Base-by-base conservation (phyloP, 2,888 invertebrate genomes). In the Eustalomyia histrio region DNA sequence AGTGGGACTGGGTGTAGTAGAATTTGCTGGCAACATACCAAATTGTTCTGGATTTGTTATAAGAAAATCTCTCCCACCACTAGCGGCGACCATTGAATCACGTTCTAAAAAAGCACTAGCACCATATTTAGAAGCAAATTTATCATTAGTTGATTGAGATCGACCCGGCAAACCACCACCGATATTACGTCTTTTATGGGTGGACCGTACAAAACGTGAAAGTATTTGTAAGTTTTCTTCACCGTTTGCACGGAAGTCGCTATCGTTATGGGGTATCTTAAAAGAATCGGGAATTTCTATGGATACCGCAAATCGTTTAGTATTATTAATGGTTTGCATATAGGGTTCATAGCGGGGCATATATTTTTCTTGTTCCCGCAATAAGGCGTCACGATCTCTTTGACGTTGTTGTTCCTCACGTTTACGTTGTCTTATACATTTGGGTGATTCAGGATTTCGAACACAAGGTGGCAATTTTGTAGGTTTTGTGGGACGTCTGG, bases 231-330 rank as follows among this genome's bases (percentile, higher is more conserved):
- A 83, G 12, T 84, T 75, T 52, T 81, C 79, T 14, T 83, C 84
- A 9, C 80, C 83, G 1, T 76, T 82, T 2, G 65, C 16, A 69
- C 76, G 35, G 79, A 43, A 18, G 5, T 79, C 64, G 1, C 73
- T 80, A n/a, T 85, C 83, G 47, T 86, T 86, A 18, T 84, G 79
- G 4, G 86, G 85, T 4, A 82, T 80, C 68, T 88, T 90, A 29
- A 89, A 87, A 1, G 89, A 89, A 47, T 89, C 89, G 6, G 89
- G 89, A 81, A 89, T 89, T 80, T 89, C 89, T 18, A 89, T 89
- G 14, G 89, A 89, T 0, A 89, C 89, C 0, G 89, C 89, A 79
- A 89, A 89, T 6, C 89, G 86, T 35, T 88, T 87, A 0, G 89
- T 89, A 57, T 89, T 89, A 74, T 89, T 89, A 10, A 89, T 84